Conservation (phyloP, 2,113 vertebrate genomes). For the Oceanodroma tethys region DNA sequence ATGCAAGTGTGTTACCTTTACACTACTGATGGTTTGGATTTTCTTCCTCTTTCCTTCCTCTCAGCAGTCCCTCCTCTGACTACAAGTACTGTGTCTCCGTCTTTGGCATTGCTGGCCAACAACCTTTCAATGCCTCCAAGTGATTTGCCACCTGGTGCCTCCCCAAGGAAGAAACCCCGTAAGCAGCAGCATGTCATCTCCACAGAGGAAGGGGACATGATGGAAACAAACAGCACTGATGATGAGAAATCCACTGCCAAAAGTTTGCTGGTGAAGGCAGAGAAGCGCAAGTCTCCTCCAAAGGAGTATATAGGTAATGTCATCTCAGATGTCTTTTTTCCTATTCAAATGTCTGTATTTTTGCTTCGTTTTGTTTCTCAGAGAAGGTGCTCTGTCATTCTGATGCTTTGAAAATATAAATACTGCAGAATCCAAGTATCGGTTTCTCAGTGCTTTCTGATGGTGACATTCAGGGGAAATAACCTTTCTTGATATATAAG, state of each 20-base stretch:
- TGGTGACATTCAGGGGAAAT: not conserved
- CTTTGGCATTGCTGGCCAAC: slow-evolving; percentile 77
- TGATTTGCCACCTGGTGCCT: slow-evolving; percentile 91
- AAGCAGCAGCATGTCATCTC: slow-evolving; percentile 98
- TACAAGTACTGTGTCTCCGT: slow-evolving; percentile 76
- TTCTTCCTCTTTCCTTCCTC: not conserved
- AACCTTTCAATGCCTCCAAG: slow-evolving; percentile 79
- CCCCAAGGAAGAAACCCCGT: slow-evolving; percentile 94
- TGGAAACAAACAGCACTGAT: slow-evolving; percentile 97
- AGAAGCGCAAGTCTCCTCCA: slow-evolving; percentile 92
- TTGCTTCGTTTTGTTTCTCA: not conserved
- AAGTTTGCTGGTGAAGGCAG: slow-evolving; percentile 82
- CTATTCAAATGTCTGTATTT: not conserved
- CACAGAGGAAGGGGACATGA: slow-evolving; percentile 96
- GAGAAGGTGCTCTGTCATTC: not conserved
- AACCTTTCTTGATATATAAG: not conserved
- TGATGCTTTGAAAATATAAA: not conserved
- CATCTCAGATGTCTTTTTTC: not conserved
- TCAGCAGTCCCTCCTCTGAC: slow-evolving; percentile 77
- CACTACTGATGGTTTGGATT: not conserved
- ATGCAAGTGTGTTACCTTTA: not conserved
- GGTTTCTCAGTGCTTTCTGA: not conserved
- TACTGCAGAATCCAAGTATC: not conserved
- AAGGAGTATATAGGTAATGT: slow-evolving; percentile 93
- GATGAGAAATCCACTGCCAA: slow-evolving; percentile 89